These are phyloP conservation scores for Rutilus rutilus DNA, from an alignment of 2,113 vertebrate species.

Conservation along the genomic window DNA sequence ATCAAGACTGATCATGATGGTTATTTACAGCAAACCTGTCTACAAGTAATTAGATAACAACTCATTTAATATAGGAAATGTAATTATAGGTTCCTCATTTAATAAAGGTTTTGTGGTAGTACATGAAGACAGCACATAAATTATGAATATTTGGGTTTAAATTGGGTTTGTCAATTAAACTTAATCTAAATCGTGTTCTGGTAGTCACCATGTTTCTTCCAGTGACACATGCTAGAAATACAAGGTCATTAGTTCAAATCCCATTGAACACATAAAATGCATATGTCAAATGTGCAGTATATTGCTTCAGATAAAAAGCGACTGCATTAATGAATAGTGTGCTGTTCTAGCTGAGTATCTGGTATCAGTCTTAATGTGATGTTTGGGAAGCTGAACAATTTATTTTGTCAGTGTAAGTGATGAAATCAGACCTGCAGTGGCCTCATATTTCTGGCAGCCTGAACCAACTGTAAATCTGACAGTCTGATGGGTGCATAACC, in stretches of 20 bases:
- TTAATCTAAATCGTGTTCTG: neutral
- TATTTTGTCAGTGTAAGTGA: neutral
- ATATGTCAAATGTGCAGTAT: neutral
- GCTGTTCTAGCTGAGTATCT: slow-evolving; percentile 14
- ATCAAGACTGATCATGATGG: neutral
- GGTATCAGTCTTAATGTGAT: slow-evolving; percentile 8
- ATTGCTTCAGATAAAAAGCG: neutral
- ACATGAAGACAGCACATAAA: neutral
- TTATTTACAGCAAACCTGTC: slow-evolving; percentile 3
- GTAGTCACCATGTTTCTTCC: neutral
- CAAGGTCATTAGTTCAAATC: neutral
- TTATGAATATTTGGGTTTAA: neutral
- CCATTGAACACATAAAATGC: neutral
- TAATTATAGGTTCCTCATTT: too few relatives aligned
- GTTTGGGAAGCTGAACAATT: neutral
- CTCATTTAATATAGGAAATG: neutral
- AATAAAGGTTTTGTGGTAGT: neutral
- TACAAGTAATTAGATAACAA: slow-evolving; percentile 6
- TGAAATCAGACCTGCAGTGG: slow-evolving; percentile 15
- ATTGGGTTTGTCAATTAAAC: slow-evolving; percentile 5
- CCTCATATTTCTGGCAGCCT: slow-evolving; percentile 8
- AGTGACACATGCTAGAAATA: neutral
- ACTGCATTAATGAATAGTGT: neutral
- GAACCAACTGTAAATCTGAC: neutral
- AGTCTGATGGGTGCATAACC: slow-evolving; percentile 5